phyloP scores from a whole-genome alignment of 2,797 vertebrate genomes.

The Argya squamiceps region DNA sequence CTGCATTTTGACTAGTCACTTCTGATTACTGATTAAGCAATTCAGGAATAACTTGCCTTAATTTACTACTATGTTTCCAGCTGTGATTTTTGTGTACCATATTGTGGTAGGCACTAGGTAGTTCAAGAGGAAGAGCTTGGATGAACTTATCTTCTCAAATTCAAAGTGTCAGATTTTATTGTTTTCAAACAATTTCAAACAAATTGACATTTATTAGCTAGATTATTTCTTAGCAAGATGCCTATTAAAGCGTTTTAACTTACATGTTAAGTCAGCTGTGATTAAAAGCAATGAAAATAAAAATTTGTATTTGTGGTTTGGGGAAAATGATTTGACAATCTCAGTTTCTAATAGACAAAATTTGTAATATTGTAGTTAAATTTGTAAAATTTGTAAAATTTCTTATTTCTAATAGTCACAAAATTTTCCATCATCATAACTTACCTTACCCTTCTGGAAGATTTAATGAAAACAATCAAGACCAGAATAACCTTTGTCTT shows the following conservation, averaged over 20 bases:
- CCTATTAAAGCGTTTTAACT: background rate
- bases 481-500: background rate
- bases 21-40: background rate
- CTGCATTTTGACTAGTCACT: background rate
- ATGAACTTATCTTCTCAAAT: background rate
- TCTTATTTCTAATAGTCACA: background rate
- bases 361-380: too few relatives aligned
- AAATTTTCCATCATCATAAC: background rate
- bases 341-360: background rate
- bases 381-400: too few relatives aligned
- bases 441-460: background rate
- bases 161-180: background rate
- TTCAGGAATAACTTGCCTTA: background rate
- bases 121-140: background rate
- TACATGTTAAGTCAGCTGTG: background rate
- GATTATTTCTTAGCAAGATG: background rate
- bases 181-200: background rate
- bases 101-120: background rate
- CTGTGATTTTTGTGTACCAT: background rate
- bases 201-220: background rate
- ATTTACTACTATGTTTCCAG: background rate
- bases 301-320: background rate
- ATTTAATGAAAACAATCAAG: background rate
- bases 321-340: background rate
- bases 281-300: background rate